Evolutionary conservation across 1,140 invertebrate genomes (phyloP), one percentile per base, ranked within the genome.

Genomic region (Pseudomyrmex flavicornis): DNA sequence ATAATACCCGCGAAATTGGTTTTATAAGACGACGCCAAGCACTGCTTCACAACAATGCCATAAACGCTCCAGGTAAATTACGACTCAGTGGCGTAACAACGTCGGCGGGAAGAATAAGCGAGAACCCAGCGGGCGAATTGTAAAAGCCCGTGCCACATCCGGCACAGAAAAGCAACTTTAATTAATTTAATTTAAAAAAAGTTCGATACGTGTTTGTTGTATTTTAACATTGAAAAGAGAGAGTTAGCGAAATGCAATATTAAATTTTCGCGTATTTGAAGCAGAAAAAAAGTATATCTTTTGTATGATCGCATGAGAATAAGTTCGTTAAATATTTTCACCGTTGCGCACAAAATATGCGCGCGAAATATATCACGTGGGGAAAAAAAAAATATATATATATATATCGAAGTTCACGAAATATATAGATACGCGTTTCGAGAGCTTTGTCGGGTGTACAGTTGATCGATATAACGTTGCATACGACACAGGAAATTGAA

Each of bases 1-100:
- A 94, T 93, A 94, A 94, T 94, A 93, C 89, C 92, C 93, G 93
- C 92, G 92, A 93, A 94, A 94, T 94, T 94, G 93, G 93, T 94
- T 94, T 93, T 93, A 93, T 93, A 94, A 94, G 92, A 92, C 91
- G 93, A 92, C 90, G 92, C 90, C 90, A 91, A 91, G 90, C 91
- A 91, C 89, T 90, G 91, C 89, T 90, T 93, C 91, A 92, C 92
- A 93, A 93, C 92, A 93, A 92, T 93, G 92, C 92, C 91, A 92
- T 94, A 93, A 93, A 93, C 90, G 93, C 90, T 91, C 84, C 86
- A 89, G 87, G 89, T 93, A 93, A 93, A 93, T 93, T 93, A 93
- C 90, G 92, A 92, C 90, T 83, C 90, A 90, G 85, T 89, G 88
- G 89, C 91, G 91, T 91, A 92, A 92, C 84, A 86, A 89, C 89